A percentile compares a stretch with the other conserved stretches of the same genome.
Conservation (phyloP, 2,888 invertebrate species). For the Andrena trimmerana region DNA sequence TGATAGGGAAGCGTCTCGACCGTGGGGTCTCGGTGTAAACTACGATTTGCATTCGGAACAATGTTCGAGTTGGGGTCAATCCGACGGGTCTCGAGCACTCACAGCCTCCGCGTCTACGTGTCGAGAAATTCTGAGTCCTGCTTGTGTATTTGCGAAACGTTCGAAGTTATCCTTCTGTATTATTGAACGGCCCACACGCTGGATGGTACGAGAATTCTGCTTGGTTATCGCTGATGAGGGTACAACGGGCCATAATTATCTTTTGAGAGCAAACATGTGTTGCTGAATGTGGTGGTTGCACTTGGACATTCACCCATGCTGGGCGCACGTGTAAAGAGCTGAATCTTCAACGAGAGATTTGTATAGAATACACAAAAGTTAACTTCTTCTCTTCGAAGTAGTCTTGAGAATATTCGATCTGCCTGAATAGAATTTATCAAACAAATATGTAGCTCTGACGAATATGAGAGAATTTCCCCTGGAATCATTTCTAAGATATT, state of each 20-base stretch:
- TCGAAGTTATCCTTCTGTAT: conserved; percentile 44
- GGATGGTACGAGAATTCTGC: conserved; percentile 28
- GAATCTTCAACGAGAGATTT: background rate
- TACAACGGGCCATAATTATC: conserved; percentile 8
- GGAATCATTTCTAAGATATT: background rate
- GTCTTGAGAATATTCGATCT: too few relatives aligned
- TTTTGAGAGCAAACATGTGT: conserved; percentile 15
- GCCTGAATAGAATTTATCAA: background rate
- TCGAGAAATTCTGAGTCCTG: conserved; percentile 44
- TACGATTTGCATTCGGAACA: conserved; percentile 74
- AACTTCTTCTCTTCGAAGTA: too few relatives aligned
- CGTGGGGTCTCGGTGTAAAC: conserved; percentile 56
- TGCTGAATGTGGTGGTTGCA: too few relatives aligned
- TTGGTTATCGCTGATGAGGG: conserved; percentile 19
- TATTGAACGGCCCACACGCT: conserved; percentile 26
- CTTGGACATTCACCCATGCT: background rate
- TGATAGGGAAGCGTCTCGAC: conserved; percentile 56
- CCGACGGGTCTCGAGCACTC: conserved; percentile 32
- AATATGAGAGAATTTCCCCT: too few relatives aligned
- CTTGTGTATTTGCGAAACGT: conserved; percentile 62
- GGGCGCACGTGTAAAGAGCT: background rate
- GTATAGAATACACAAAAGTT: too few relatives aligned
- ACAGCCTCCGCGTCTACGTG: conserved; percentile 35
- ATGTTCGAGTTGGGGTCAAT: conserved; percentile 73
- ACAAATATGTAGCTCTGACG: background rate